Evolutionary conservation across 2,797 vertebrate species (phyloP).

Genomic region (Scyliorhinus canicula): DNA sequence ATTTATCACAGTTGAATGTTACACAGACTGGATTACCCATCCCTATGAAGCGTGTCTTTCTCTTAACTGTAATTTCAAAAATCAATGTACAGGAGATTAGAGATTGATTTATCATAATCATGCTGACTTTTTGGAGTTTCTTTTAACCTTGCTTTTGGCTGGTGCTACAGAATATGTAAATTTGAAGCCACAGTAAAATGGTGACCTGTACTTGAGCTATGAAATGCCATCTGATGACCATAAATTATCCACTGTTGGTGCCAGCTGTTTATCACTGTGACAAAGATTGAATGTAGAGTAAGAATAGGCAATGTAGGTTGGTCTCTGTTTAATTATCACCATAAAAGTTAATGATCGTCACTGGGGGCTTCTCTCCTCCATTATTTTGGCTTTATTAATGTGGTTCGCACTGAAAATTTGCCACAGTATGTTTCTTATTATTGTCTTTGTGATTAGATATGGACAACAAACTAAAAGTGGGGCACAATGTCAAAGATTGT

Average conservation of each 20-base stretch:
- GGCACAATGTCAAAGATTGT: not conserved
- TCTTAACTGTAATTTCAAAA: not conserved
- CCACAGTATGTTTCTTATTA: not conserved
- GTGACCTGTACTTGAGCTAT: not conserved
- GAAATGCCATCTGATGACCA: not conserved
- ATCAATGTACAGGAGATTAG: not conserved
- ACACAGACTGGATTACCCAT: not conserved
- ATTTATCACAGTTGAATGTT: not conserved
- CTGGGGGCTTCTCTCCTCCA: not conserved
- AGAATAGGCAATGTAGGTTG: not conserved
- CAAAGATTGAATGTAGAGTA: not conserved
- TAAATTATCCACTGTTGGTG: not conserved
- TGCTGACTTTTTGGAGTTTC: not conserved
- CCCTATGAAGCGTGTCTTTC: not conserved
- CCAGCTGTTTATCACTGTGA: not conserved
- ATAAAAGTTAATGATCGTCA: conserved; percentile 5
- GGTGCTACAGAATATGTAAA: not conserved
- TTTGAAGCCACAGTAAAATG: not conserved
- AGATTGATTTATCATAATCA: not conserved
- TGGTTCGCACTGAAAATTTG: not conserved
- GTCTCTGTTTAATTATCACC: not conserved
- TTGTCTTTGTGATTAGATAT: not conserved
- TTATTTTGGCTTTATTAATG: not conserved
- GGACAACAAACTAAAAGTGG: not conserved
- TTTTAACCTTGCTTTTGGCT: not conserved